Conservation (phyloP, 2,888 invertebrate genomes). For the Cephus nigrinus region DNA sequence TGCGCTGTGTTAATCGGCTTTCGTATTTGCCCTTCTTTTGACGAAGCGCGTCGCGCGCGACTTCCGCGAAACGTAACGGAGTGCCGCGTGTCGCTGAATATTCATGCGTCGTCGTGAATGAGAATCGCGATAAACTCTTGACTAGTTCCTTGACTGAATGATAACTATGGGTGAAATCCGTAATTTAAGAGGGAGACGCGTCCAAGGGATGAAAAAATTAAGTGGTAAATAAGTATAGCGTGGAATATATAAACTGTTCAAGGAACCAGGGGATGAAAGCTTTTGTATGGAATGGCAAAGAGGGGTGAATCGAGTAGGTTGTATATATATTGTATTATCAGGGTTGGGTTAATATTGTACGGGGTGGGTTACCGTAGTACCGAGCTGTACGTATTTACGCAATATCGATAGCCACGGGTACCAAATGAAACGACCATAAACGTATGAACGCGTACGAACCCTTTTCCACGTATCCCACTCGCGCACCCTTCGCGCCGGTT, state of each 20-base stretch:
- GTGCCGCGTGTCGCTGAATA: neutral
- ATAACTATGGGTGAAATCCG: neutral
- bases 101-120: neutral
- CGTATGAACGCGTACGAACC: slow-evolving; percentile 59
- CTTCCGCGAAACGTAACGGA: neutral
- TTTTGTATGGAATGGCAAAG: neutral
- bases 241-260: neutral
- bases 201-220: neutral
- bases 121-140: neutral
- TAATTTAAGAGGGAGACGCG: neutral
- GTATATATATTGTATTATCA: neutral
- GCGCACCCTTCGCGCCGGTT: slow-evolving; percentile 16
- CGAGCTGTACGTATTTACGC: slow-evolving; percentile 10
- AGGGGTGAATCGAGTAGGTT: neutral
- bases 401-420: slow-evolving; percentile 33
- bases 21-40: neutral
- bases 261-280: neutral
- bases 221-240: neutral
- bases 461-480: slow-evolving; percentile 55
- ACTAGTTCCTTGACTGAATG: neutral
- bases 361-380: neutral
- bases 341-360: neutral
- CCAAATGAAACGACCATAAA: slow-evolving; percentile 53
- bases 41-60: neutral
- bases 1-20: neutral